Evolutionary conservation across 2,888 invertebrate genomes (phyloP), one percentile per base, ranked within the genome.

Genomic region (Latrodectus hesperus): DNA sequence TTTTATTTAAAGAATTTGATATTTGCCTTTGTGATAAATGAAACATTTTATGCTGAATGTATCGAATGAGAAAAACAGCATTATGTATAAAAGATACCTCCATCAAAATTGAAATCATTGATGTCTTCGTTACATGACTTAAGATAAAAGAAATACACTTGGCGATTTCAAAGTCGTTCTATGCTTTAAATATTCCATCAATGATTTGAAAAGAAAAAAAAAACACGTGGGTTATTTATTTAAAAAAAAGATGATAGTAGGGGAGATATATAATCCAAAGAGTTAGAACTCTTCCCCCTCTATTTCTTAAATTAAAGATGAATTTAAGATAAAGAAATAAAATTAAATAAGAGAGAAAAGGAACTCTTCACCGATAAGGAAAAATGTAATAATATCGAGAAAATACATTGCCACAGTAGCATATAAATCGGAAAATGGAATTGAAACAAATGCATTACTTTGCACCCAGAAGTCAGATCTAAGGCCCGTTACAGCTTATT

Each of bases 361-460:
- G 17, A 52, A 70, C 52, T n/a, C 67, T 26, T 52, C 14, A 14
- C 53, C 73, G 81, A 74, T 72, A 65, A 67, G 67, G 73, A 74
- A 80, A 78, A 78, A 51, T 72, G 64, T 60, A 72, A 38, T 74
- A 64, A 74, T 22, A 74, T 11, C 11, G 22, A 55, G 53, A 26
- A 74, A 55, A 74, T 17, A 53, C 17, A 68, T 16, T 26, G 71
- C 38, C 51, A 60, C 26, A 60, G 68, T 22, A 53, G 52, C 65
- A 64, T 65, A 78, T 53, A 70, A 80, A 80, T 80, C 72, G 86
- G 86, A 76, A 87, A 87, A 86, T 77, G 86, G 76, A 81, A 87
- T 81, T 87, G 86, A 81, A 87, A 72, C 83, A 88, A 88, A 88
- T 82, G 76, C 87, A 88, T 88, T 83, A 88, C 83, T 88, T 88